Conservation (phyloP, 2,797 vertebrate species). For the Rhinogobio ventralis region DNA sequence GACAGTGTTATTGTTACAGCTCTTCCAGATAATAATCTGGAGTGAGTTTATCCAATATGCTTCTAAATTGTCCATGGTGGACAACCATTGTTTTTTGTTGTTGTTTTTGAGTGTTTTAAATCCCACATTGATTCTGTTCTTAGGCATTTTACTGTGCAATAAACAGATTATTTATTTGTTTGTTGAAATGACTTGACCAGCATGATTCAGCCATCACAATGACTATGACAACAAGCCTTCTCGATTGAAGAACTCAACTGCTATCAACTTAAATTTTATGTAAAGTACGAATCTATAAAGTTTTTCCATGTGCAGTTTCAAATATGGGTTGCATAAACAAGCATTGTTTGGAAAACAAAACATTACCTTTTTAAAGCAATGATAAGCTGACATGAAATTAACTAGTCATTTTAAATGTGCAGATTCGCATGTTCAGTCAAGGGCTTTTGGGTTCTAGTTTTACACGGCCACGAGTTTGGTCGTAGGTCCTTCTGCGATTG, state of each 20-base stretch:
- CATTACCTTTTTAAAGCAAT: neutral
- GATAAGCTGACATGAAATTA: neutral
- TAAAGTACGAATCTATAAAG: neutral
- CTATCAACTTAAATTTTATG: neutral
- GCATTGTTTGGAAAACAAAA: slow-evolving; percentile 22
- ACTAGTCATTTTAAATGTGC: slow-evolving; percentile 1
- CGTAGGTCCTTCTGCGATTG: slow-evolving; percentile 25
- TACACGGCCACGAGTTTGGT: slow-evolving; percentile 44
- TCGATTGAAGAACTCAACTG: neutral
- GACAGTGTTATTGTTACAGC: neutral
- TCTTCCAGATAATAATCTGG: neutral
- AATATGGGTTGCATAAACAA: slow-evolving; percentile 5
- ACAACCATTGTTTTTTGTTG: neutral
- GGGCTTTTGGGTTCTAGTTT: slow-evolving; percentile 45
- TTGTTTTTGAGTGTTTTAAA: neutral
- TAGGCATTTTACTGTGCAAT: slow-evolving; percentile 22
- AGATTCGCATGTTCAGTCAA: neutral
- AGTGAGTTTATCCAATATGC: neutral
- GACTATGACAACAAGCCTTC: neutral
- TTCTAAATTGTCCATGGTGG: neutral
- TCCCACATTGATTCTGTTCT: neutral
- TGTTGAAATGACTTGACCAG: slow-evolving; percentile 7
- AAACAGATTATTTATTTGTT: slow-evolving; percentile 39
- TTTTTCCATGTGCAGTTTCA: slow-evolving; percentile 7
- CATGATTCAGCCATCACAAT: slow-evolving; percentile 10